Conservation (phyloP, 2,888 invertebrate genomes). For the Torymus auratus region DNA sequence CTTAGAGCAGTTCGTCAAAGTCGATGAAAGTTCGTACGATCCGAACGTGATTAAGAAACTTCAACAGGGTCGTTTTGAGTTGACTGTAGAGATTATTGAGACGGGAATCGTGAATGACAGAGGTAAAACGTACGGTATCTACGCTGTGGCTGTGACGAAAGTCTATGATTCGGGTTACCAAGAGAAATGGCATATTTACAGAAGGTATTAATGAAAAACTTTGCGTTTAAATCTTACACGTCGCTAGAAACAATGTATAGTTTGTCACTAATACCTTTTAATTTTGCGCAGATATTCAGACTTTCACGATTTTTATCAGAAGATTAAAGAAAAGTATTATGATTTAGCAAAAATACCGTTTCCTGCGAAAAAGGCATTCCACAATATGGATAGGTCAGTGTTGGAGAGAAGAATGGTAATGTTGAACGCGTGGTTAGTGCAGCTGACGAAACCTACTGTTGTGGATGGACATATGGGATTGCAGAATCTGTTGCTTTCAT, state of each 20-base stretch:
- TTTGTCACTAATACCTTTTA: background rate
- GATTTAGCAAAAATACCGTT: slow-evolving; percentile 87
- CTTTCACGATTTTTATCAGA: slow-evolving; percentile 92
- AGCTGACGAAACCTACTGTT: slow-evolving; percentile 81
- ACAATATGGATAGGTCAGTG: slow-evolving; percentile 91
- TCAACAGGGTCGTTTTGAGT: slow-evolving; percentile 73
- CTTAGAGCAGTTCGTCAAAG: slow-evolving; percentile 66
- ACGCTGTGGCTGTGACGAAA: slow-evolving; percentile 89
- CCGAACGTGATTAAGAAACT: slow-evolving; percentile 72
- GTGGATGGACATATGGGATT: slow-evolving; percentile 82
- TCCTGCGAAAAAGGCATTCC: slow-evolving; percentile 95
- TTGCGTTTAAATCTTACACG: too few relatives aligned
- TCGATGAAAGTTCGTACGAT: slow-evolving; percentile 69
- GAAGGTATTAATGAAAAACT: slow-evolving; percentile 78
- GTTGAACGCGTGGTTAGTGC: slow-evolving; percentile 88
- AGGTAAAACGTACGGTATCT: slow-evolving; percentile 91
- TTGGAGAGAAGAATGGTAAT: slow-evolving; percentile 90
- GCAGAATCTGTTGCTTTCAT: slow-evolving; percentile 81
- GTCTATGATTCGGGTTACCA: slow-evolving; percentile 82
- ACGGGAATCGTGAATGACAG: slow-evolving; percentile 88
- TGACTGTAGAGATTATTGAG: slow-evolving; percentile 73
- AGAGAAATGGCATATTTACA: slow-evolving; percentile 93
- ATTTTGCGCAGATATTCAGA: slow-evolving; percentile 84
- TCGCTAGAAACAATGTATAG: too few relatives aligned
- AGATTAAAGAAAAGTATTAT: slow-evolving; percentile 90